Evolutionary conservation across 2,888 invertebrate species (phyloP).

Genomic region (Caenorhabditis virilis): DNA sequence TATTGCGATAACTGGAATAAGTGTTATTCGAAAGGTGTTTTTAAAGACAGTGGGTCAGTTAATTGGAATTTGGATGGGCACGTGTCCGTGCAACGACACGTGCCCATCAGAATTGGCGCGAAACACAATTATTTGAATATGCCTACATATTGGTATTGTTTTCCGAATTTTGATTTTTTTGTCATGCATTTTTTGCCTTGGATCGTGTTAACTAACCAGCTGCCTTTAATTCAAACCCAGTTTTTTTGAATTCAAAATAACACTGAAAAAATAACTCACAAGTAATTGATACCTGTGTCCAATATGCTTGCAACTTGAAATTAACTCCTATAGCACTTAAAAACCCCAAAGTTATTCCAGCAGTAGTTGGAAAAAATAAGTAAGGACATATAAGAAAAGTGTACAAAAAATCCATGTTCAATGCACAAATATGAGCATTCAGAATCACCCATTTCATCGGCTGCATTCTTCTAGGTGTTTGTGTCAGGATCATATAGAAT

Average conservation of each 20-base stretch:
- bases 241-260: neutral
- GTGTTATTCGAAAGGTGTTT: no score
- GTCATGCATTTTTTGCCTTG: no score
- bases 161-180: no score
- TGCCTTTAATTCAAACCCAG: no score
- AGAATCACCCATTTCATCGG: constrained; percentile 11
- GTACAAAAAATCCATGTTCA: constrained; percentile 18
- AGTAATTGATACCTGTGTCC: constrained; percentile 15
- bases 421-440: constrained; percentile 6
- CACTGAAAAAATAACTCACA: constrained; percentile 13
- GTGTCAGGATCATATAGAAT: constrained; percentile 7
- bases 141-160: no score
- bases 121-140: no score
- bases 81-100: no score
- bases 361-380: constrained; percentile 13
- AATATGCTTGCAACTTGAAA: constrained; percentile 13
- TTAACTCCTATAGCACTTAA: constrained; percentile 5
- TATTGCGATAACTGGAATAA: constrained; percentile 8
- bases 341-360: constrained; percentile 13
- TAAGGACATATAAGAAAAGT: constrained; percentile 10
- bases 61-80: no score
- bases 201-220: no score
- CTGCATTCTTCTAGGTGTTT: constrained; percentile 10
- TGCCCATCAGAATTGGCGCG: no score
- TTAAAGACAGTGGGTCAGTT: no score